These are phyloP conservation scores for Amblyornis subalaris DNA, from an alignment of 2,113 vertebrate genomes.

Conservation along the genomic window DNA sequence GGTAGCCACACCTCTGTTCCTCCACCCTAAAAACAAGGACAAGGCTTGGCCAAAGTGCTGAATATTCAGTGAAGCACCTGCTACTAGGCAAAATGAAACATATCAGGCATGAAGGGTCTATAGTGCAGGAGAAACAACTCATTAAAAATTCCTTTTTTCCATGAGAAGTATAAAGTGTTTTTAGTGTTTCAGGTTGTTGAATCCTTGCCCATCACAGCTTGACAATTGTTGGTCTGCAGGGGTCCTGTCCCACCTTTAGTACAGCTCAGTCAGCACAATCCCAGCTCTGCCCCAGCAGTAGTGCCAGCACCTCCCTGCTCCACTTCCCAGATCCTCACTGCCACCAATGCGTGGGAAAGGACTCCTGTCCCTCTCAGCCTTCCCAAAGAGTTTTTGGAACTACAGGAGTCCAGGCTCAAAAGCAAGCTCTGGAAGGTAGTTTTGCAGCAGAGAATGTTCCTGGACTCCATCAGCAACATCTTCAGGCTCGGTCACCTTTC, in stretches of 20 bases:
- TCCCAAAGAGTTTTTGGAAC: not conserved
- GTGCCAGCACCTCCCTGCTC: not conserved
- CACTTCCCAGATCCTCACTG: not conserved
- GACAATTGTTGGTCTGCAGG: not conserved
- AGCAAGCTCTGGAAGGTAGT: not conserved
- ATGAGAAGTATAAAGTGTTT: fast-evolving
- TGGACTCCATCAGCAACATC: not conserved
- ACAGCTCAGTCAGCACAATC: not conserved
- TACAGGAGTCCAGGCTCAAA: not conserved
- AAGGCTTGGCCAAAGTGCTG: not conserved
- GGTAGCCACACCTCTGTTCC: too few relatives aligned
- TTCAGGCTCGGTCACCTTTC: not conserved
- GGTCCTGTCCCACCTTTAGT: fast-evolving
- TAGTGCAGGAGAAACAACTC: not conserved
- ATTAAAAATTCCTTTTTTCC: not conserved
- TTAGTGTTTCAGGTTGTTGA: not conserved
- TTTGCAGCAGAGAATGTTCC: not conserved
- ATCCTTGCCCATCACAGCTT: not conserved
- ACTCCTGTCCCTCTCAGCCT: not conserved
- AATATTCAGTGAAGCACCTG: not conserved
- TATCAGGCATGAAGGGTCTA: not conserved
- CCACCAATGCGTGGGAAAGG: fast-evolving
- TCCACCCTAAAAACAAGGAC: not conserved
- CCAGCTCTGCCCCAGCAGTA: not conserved
- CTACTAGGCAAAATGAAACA: not conserved